phyloP scores from a whole-genome alignment of 2,113 vertebrate genomes.

The Myiopsitta monachus region DNA sequence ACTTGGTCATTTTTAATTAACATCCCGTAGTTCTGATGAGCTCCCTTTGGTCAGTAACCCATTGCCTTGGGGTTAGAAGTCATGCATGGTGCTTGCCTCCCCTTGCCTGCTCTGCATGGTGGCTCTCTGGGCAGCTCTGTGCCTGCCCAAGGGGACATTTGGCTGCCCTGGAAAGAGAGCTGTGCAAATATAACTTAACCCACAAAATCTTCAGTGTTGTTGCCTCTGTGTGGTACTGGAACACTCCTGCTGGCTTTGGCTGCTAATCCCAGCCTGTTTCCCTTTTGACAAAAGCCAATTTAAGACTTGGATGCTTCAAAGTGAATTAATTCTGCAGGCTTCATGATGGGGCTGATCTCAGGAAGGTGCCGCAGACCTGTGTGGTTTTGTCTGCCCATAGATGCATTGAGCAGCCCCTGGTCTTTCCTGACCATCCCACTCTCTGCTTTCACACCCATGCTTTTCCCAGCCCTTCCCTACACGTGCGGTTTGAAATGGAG shows the following conservation, averaged over 20 bases:
- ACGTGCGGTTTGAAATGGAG: rapidly evolving
- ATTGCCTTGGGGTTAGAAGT: not conserved
- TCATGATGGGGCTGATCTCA: not conserved
- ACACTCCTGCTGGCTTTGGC: not conserved
- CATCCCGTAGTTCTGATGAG: not conserved
- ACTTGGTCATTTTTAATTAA: not conserved
- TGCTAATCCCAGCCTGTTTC: not conserved
- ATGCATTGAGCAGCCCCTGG: not conserved
- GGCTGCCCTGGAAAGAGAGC: not conserved
- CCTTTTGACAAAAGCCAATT: not conserved
- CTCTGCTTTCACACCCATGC: not conserved
- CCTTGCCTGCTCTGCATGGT: not conserved
- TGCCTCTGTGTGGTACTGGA: not conserved
- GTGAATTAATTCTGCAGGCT: not conserved
- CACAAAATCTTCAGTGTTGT: not conserved
- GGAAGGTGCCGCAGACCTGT: not conserved
- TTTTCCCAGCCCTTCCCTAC: not conserved
- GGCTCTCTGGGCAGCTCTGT: not conserved
- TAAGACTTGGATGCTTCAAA: not conserved
- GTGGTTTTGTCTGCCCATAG: not conserved
- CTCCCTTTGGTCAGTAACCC: not conserved
- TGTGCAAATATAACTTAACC: not conserved
- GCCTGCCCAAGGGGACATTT: not conserved
- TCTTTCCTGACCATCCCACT: not conserved
- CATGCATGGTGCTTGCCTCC: not conserved